Conservation (phyloP, 2,888 invertebrate species). For the Cyclophora albipunctata region DNA sequence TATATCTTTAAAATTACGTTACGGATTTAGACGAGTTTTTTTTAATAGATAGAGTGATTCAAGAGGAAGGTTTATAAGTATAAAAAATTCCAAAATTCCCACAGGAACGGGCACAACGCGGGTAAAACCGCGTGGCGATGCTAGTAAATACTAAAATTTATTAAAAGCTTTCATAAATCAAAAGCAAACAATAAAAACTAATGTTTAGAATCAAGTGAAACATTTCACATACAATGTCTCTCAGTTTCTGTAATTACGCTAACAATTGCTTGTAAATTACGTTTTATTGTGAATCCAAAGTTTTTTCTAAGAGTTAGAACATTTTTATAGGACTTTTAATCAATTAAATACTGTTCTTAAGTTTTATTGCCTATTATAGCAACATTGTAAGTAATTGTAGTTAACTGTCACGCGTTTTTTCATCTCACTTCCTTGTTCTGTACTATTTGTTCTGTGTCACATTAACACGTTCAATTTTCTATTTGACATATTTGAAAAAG, state of each 20-base stretch:
- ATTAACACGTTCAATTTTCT: too few species aligned
- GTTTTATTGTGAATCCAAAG: conserved; percentile 31
- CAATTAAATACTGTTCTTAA: conserved; percentile 31
- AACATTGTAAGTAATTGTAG: conserved; percentile 17
- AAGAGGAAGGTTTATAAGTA: too few species aligned
- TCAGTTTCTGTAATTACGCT: conserved; percentile 19
- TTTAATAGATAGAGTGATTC: too few species aligned
- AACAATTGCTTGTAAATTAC: conserved; percentile 32
- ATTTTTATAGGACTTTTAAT: conserved; percentile 32
- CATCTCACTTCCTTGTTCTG: too few species aligned
- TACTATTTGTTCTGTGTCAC: too few species aligned
- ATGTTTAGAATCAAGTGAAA: conserved; percentile 1
- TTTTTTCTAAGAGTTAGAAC: conserved; percentile 28
- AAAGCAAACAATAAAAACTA: conserved; percentile 4
- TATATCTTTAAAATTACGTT: too few species aligned
- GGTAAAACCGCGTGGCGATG: too few species aligned
- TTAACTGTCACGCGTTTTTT: conserved; percentile 2
- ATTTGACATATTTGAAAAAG: too few species aligned
- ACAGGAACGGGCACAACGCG: too few species aligned
- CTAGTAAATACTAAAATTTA: too few species aligned
- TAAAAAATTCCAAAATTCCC: too few species aligned
- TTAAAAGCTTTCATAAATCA: background rate
- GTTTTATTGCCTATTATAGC: conserved; percentile 15
- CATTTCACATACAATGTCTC: conserved; percentile 19
- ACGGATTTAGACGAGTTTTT: too few species aligned